Base-by-base conservation (phyloP, 1,140 invertebrate genomes). In the Trichonephila clavipes region DNA sequence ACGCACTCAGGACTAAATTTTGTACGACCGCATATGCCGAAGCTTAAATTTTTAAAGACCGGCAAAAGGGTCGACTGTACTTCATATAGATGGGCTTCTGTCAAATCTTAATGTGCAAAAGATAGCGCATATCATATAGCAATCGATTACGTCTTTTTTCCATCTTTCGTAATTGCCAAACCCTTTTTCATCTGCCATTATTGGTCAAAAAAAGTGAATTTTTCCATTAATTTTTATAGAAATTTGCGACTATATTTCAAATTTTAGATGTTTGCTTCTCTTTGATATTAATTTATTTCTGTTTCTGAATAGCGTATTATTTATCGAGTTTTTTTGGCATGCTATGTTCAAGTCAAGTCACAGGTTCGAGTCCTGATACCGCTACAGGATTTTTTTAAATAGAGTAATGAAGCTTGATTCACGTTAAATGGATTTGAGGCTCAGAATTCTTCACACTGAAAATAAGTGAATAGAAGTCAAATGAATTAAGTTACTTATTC, bases 21-120 rank as follows among this genome's bases (percentile, higher is more conserved):
- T 77, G 1, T 77, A 16, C 72, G 72, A 40, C 28, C 28, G 72
- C 72, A 77, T 40, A 28, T 19, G 28, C 24, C 18, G 72, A 77
- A 77, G 28, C 16, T 34, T 0, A 14, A 28, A 77, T 77, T 77
- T 28, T 77, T 77, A 77, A 77, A 77, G 72, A 19, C 72, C 72
- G 72, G 28, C 34, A 34, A 77, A 77, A 77, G 14, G 72, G 12
- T 77, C 28, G 1, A 34, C 14, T 40, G 16, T 40, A 34, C 4
- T 28, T 77, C 34, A 40, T 77, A 77, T 77, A 77, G 72, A 34
- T 4, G 16, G 28, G 72, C 72, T 40, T 69, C 66, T 69, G 66
- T 69, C 66, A 69, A 69, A 69, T 69, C 66, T 69, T 77, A 77
- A 77, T 28, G 34, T 77, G 72, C 28, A 19, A 77, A 77, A 40